Conservation (phyloP, 2,797 vertebrate genomes). For the Cossypha heuglini region DNA sequence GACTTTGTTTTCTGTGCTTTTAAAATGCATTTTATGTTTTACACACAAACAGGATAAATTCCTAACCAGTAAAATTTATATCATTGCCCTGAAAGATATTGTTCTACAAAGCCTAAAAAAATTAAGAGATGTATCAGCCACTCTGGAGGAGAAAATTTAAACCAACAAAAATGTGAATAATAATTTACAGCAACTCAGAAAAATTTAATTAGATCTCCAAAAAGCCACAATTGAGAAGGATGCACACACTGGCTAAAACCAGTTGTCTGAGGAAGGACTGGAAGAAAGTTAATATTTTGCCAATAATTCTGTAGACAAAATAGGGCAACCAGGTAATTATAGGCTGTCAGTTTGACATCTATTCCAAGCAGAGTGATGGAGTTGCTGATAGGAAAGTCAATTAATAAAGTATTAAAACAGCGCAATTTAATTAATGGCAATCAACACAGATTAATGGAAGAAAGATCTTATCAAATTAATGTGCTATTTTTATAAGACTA, state of each 20-base stretch:
- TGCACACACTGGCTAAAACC: background rate
- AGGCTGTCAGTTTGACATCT: background rate
- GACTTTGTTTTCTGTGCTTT: background rate
- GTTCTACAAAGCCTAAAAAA: background rate
- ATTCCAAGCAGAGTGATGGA: slow-evolving; percentile 44
- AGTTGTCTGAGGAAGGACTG: background rate
- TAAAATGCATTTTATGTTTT: background rate
- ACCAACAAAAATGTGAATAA: background rate
- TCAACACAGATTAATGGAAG: slow-evolving; percentile 51
- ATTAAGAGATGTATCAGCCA: background rate
- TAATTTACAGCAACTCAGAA: background rate
- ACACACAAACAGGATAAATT: background rate
- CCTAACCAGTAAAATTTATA: background rate
- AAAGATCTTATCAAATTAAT: slow-evolving; percentile 60
- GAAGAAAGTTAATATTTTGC: slow-evolving; percentile 30
- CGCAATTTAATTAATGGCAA: slow-evolving; percentile 60
- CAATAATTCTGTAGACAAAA: slow-evolving; percentile 24
- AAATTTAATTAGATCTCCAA: background rate
- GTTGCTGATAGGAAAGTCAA: slow-evolving; percentile 49
- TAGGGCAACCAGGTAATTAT: slow-evolving; percentile 48
- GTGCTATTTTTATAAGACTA: slow-evolving; percentile 41
- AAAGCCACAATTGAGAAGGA: background rate
- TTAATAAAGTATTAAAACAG: slow-evolving; percentile 57
- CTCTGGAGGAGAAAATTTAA: background rate
- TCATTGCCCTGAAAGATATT: background rate